Conservation (phyloP, 2,888 invertebrate genomes). For the Chrysolina oricalcia region DNA sequence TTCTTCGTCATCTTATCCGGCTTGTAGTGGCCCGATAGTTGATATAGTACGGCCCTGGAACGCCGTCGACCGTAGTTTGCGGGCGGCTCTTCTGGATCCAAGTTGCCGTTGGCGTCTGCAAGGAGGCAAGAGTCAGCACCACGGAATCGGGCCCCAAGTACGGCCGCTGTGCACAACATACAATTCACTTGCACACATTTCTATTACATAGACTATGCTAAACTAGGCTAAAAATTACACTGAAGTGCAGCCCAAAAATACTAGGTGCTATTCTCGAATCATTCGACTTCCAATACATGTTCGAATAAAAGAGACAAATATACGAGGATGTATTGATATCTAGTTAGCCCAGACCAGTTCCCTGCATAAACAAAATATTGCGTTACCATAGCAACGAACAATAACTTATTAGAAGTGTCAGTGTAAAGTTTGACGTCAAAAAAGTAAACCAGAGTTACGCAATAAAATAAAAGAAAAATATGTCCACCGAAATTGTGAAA, state of each 20-base stretch:
- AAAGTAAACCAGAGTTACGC: too few relatives aligned
- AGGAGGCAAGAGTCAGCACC: slow-evolving; percentile 86
- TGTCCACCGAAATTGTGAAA: too few relatives aligned
- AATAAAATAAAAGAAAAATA: too few relatives aligned
- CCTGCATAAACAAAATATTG: too few relatives aligned
- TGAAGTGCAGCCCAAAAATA: slow-evolving; percentile 14
- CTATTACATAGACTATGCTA: slow-evolving; percentile 40
- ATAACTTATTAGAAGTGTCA: too few relatives aligned
- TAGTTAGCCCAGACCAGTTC: too few relatives aligned
- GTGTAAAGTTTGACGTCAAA: too few relatives aligned
- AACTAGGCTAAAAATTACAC: slow-evolving; percentile 29
- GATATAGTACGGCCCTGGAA: slow-evolving; percentile 95
- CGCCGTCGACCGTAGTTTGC: slow-evolving; percentile 93
- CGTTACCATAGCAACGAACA: too few relatives aligned
- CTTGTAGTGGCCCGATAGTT: slow-evolving; percentile 96
- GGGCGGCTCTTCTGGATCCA: slow-evolving; percentile 83
- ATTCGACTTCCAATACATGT: too few relatives aligned
- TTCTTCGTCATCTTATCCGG: slow-evolving; percentile 95
- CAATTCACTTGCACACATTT: slow-evolving; percentile 52
- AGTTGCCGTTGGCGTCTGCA: slow-evolving; percentile 86
- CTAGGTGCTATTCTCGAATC: too few relatives aligned
- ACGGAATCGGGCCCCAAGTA: slow-evolving; percentile 86
- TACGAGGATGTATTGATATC: too few relatives aligned
- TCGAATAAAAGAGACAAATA: too few relatives aligned
- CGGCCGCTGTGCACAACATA: slow-evolving; percentile 79